These are phyloP conservation scores for Helicoverpa assulta DNA, from an alignment of 2,888 invertebrate species.

Conservation along the genomic window DNA sequence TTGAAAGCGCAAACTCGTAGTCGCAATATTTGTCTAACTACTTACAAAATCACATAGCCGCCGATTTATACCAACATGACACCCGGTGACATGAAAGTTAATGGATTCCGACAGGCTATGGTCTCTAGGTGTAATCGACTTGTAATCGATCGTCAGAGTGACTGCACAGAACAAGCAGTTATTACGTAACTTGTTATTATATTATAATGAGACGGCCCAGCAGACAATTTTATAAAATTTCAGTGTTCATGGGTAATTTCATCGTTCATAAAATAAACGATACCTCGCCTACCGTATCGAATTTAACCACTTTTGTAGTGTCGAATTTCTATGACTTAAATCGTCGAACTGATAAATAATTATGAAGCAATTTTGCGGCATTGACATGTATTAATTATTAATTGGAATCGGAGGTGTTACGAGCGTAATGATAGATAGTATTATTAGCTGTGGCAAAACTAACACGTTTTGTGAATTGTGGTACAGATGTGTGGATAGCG, in stretches of 20 bases:
- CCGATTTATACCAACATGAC: slow-evolving; percentile 61
- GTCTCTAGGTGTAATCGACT: slow-evolving; percentile 58
- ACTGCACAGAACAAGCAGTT: slow-evolving; percentile 40
- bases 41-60: slow-evolving; percentile 63
- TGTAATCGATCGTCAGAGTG: slow-evolving; percentile 57
- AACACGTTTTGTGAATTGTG: slow-evolving; percentile 14
- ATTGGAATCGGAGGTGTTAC: slow-evolving; percentile 35
- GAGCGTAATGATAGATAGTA: slow-evolving; percentile 13
- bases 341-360: not conserved
- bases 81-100: slow-evolving; percentile 65
- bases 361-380: slow-evolving; percentile 7
- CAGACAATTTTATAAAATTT: slow-evolving; percentile 26
- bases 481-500: slow-evolving; percentile 3
- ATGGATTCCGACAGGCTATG: slow-evolving; percentile 49
- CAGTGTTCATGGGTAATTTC: slow-evolving; percentile 41
- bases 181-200: slow-evolving; percentile 63
- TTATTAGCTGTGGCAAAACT: slow-evolving; percentile 38
- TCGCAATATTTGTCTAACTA: slow-evolving; percentile 66
- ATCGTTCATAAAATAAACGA: slow-evolving; percentile 5
- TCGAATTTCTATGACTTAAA: not conserved
- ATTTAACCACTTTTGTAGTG: slow-evolving; percentile 26
- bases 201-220: slow-evolving; percentile 54
- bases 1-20: slow-evolving; percentile 67
- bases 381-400: slow-evolving; percentile 30
- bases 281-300: not conserved